A percentile compares a stretch with the other conserved stretches of the same genome.
These are phyloP conservation scores for Trichogramma pretiosum DNA, from an alignment of 1,140 invertebrate genomes.

Conservation along the genomic window DNA sequence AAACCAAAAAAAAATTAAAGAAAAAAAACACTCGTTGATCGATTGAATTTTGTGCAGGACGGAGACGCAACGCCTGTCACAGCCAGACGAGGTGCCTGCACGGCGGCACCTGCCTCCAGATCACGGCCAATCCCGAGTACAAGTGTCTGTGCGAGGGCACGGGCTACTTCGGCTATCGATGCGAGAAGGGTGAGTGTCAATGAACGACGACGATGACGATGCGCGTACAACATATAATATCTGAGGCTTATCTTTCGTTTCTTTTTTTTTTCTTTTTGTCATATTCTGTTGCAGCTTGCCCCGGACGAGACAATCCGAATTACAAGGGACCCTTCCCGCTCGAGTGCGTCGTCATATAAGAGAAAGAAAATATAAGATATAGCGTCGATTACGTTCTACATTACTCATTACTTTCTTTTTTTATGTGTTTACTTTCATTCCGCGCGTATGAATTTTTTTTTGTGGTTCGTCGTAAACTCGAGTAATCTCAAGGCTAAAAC, in stretches of 20 bases:
- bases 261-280: background rate
- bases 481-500: too few relatives aligned
- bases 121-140: conserved; percentile 55
- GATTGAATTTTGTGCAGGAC: conserved; percentile 39
- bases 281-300: conserved; percentile 49
- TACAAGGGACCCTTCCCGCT: conserved; percentile 51
- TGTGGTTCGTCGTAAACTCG: too few relatives aligned
- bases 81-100: conserved; percentile 52
- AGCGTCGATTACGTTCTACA: too few relatives aligned
- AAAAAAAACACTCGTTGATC: background rate
- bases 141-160: conserved; percentile 66
- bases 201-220: conserved; percentile 26
- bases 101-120: conserved; percentile 60
- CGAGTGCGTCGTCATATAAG: conserved; percentile 59
- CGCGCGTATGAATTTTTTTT: too few relatives aligned
- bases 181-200: conserved; percentile 51
- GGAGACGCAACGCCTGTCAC: conserved; percentile 52
- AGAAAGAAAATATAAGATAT: too few relatives aligned
- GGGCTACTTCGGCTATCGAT: conserved; percentile 59
- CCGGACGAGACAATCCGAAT: conserved; percentile 37
- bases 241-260: background rate
- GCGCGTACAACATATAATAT: background rate
- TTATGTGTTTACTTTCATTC: too few relatives aligned
- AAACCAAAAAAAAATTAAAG: background rate
- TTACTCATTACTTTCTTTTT: conserved; percentile 1